These are phyloP conservation scores for Epsilonema sp. DNA, from an alignment of 2,888 invertebrate genomes.

Conservation along the genomic window DNA sequence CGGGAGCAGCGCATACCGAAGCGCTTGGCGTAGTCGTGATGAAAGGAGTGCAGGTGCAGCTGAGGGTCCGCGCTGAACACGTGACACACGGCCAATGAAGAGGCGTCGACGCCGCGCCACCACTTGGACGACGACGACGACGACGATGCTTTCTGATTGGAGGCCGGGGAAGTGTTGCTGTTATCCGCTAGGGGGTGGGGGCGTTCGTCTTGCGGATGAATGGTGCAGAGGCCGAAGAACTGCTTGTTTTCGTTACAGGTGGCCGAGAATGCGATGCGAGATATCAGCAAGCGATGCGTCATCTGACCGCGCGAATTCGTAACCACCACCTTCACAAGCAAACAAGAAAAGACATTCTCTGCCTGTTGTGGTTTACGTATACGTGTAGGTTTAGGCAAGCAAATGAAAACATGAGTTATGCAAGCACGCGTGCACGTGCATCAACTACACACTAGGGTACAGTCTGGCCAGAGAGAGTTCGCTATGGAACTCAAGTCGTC, in stretches of 20 bases:
- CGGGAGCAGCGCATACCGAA: slow-evolving; percentile 64
- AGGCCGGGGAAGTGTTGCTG: not conserved
- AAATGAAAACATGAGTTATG: too few relatives aligned
- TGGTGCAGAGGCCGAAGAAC: slow-evolving; percentile 77
- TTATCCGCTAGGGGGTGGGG: not conserved
- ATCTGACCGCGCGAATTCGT: slow-evolving; percentile 56
- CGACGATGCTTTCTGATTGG: slow-evolving; percentile 14
- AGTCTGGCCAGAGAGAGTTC: too few relatives aligned
- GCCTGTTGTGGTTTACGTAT: too few relatives aligned
- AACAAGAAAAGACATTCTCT: too few relatives aligned
- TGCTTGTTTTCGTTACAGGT: slow-evolving; percentile 70
- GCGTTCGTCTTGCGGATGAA: slow-evolving; percentile 14
- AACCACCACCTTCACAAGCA: slow-evolving; percentile 39
- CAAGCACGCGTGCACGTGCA: too few relatives aligned
- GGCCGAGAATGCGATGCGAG: slow-evolving; percentile 66
- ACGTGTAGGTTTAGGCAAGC: too few relatives aligned
- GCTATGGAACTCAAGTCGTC: too few relatives aligned
- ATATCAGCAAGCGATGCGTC: slow-evolving; percentile 65
- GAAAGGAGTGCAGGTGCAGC: slow-evolving; percentile 56
- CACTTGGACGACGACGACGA: slow-evolving; percentile 27
- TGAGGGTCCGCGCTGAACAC: slow-evolving; percentile 80
- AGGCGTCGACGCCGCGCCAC: slow-evolving; percentile 31
- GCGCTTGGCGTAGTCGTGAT: slow-evolving; percentile 53
- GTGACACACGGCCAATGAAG: slow-evolving; percentile 49
- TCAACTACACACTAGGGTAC: too few relatives aligned